Evolutionary conservation across 1,140 invertebrate genomes (phyloP), one percentile per base, ranked within the genome.

Genomic region (Lepidostoma basale): DNA sequence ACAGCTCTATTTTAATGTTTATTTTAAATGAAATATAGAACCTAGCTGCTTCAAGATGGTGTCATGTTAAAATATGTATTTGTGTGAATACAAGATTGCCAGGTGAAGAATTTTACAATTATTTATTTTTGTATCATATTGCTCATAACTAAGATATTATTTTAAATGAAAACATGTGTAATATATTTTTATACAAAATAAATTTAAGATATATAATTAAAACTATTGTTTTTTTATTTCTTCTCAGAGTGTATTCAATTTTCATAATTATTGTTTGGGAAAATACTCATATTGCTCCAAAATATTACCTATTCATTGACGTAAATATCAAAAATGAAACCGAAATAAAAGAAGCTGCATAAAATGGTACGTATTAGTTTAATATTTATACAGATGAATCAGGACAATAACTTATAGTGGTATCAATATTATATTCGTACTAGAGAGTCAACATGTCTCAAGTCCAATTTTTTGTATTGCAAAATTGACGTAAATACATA

Each of bases 101-200:
- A 3, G 20, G 25, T 39, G 54, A 59, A 39, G 44, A 63, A 33
- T 49, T 23, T 25, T 20, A 26, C 52, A 30, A 39, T 39, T 58
- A 66, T 66, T 66, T 70, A 70, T 70, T 70, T 69, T 30, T 59
- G 54, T 70, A 60, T 70, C 40, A 58, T 62, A 45, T 64, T 70
- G 68, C 68, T 70, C 68, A 70, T 60, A 49, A 70, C 45, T n/a
- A n/a, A n/a, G n/a, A n/a, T n/a, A n/a, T n/a, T 66, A 33, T 45
- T 69, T 66, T 20, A 40, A 49, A 59, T 16, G 0, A 12, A 44
- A 70, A 54, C 12, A 62, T 70, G 68, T 70, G 62, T 66, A 70
- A 49, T 54, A 68, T 68, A 62, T 66, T 70, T 70, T 65, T 69
- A 30, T 70, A 70, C 58, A 52, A 42, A 64, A 64, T 64, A 52